Conservation (phyloP, 2,797 vertebrate genomes). For the Coranthus polyacanthus region DNA sequence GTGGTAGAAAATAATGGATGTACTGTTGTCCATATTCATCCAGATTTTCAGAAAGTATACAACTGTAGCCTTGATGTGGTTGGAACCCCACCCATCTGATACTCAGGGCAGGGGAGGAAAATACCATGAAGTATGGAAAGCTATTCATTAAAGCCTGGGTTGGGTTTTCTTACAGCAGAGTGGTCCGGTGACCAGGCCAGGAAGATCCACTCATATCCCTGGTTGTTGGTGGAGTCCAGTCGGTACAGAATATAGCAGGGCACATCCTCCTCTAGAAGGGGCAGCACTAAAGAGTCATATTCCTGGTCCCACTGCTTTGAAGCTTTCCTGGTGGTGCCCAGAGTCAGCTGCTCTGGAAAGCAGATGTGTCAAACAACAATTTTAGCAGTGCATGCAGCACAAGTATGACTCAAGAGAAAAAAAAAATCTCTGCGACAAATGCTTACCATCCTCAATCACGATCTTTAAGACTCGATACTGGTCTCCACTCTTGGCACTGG, state of each 20-base stretch:
- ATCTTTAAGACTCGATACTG: conserved; percentile 93
- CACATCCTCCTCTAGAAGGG: conserved; percentile 91
- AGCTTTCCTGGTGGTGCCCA: conserved; percentile 87
- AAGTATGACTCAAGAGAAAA: not conserved
- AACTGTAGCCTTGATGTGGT: conserved; percentile 60
- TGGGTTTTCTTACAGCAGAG: conserved; percentile 87
- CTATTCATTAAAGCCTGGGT: conserved; percentile 55
- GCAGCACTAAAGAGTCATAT: conserved; percentile 91
- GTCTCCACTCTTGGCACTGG: conserved; percentile 91
- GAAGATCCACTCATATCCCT: conserved; percentile 97
- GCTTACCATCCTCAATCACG: conserved; percentile 93
- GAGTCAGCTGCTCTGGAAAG: conserved; percentile 90
- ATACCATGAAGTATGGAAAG: conserved; percentile 33
- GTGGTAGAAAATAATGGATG: conserved; percentile 29
- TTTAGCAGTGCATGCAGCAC: conserved; percentile 15
- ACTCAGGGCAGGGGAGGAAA: conserved; percentile 44
- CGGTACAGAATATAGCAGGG: conserved; percentile 96
- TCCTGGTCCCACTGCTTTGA: conserved; percentile 93
- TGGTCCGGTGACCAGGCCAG: conserved; percentile 96
- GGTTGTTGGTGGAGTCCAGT: conserved; percentile 95
- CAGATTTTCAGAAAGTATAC: conserved; percentile 26
- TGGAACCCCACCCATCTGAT: conserved; percentile 57
- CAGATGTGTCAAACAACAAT: conserved; percentile 40
- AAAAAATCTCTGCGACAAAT: not conserved
- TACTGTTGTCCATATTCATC: not conserved